Evolutionary conservation across 2,888 invertebrate species (phyloP).

Genomic region (Osmoderma eremita): DNA sequence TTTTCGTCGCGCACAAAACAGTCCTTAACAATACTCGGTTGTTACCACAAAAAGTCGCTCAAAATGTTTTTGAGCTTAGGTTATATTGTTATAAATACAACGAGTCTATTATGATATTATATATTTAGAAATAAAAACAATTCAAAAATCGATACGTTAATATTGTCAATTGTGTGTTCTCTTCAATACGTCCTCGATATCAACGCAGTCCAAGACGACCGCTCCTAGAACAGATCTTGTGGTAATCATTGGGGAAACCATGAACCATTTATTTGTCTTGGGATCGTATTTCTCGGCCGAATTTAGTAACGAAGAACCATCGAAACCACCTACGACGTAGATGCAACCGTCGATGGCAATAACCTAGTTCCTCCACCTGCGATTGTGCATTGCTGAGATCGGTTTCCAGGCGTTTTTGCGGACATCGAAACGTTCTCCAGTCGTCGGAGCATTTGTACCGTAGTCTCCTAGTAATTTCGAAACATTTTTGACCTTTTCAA

Average conservation of each 20-base stretch:
- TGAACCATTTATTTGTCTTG: slow-evolving; percentile 72
- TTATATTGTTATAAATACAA: too few relatives aligned
- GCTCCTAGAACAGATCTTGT: slow-evolving; percentile 75
- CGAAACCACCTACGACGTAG: slow-evolving; percentile 76
- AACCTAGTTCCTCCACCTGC: slow-evolving; percentile 77
- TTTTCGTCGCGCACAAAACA: too few relatives aligned
- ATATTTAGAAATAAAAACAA: too few relatives aligned
- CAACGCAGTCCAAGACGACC: too few relatives aligned
- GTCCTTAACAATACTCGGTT: too few relatives aligned
- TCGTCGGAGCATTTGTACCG: slow-evolving; percentile 75
- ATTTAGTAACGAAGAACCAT: slow-evolving; percentile 75
- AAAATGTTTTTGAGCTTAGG: too few relatives aligned
- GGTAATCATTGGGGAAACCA: slow-evolving; percentile 73
- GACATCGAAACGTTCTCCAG: too few relatives aligned
- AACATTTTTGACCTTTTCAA: background rate
- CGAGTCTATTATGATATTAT: too few relatives aligned
- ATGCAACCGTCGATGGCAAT: slow-evolving; percentile 71
- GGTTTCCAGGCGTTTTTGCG: too few relatives aligned
- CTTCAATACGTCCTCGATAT: slow-evolving; percentile 63
- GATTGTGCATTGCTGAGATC: slow-evolving; percentile 73
- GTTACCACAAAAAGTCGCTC: too few relatives aligned
- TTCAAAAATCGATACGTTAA: too few relatives aligned
- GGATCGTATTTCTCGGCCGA: slow-evolving; percentile 76
- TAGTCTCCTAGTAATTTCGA: slow-evolving; percentile 54
- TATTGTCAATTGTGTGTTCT: slow-evolving; percentile 46